Evolutionary conservation across 2,113 vertebrate species (phyloP), one percentile per base, ranked within the genome.

Genomic region (Zingel zingel): DNA sequence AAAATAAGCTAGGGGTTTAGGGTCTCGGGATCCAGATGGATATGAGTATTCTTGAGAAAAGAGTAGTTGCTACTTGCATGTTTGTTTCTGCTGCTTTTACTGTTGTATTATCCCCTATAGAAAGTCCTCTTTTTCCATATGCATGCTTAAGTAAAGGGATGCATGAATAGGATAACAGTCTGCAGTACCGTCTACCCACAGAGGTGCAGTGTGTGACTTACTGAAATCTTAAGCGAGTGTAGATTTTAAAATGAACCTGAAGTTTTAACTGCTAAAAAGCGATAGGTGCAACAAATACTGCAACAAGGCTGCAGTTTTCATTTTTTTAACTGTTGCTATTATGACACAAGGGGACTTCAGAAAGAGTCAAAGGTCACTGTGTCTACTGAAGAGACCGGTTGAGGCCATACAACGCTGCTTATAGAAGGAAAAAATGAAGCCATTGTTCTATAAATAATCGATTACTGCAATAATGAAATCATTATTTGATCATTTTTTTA

Each of bases 1-100:
- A 58, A 67, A 86, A 91, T 90, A 92, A 93, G 85, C 81, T 91
- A 82, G 19, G 62, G 79, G 54, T 69, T 27, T 73, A 30, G 33
- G 39, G 36, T 77, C 21, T 64, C 11, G 43, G 45, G 63, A 68
- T 75, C 9, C 23, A 71, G 36, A 36, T 16, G 56, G 30, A 75
- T 58, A 13, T 45, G 23, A 45, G 51, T 70, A 82, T 79, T 84
- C 61, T 81, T 18, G 6, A 76, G 21, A 48, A 86, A 79, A 71
- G 30, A 63, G n/a, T 81, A 74, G 65, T 74, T 67, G 74, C 82
- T 80, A 59, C 16, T 76, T 93, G 91, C 91, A 93, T 94, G 91
- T 91, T 88, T 84, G 74, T 88, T 84, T 79, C 69, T 65, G 82
- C 66, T 82, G 79, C 86, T 89, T 84, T 75, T 77, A 69, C 66